Conservation (phyloP, 2,888 invertebrate genomes). For the Diarsia brunnea region DNA sequence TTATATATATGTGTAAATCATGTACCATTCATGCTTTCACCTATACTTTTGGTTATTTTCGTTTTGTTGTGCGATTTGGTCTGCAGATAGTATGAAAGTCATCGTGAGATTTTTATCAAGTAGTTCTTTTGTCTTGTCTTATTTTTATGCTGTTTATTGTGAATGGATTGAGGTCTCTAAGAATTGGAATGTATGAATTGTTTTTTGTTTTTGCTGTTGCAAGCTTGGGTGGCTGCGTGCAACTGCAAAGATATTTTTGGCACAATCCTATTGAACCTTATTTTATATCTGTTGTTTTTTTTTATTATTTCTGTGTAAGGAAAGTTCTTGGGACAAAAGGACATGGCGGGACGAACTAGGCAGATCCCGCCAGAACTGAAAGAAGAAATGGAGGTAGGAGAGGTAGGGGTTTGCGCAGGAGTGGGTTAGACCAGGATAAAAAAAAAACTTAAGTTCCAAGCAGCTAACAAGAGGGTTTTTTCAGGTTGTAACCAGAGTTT, state of each 20-base stretch:
- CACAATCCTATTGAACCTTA: not conserved
- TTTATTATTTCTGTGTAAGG: not conserved
- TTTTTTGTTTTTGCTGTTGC: constrained; percentile 6
- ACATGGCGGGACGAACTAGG: too few relatives aligned
- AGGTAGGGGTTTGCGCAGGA: too few relatives aligned
- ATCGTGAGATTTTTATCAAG: constrained; percentile 25
- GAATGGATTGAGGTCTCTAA: constrained; percentile 22
- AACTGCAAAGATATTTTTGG: not conserved
- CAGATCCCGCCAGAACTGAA: too few relatives aligned
- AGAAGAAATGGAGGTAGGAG: too few relatives aligned
- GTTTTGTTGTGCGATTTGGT: constrained; percentile 12
- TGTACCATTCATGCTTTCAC: constrained; percentile 37
- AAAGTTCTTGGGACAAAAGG: too few relatives aligned
- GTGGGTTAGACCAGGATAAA: too few relatives aligned
- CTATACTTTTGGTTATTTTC: not conserved
- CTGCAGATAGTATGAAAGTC: constrained; percentile 17
- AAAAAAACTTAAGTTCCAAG: not conserved
- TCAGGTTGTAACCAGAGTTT: too few relatives aligned
- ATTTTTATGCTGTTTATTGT: not conserved
- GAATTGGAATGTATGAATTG: not conserved
- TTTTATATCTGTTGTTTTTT: not conserved
- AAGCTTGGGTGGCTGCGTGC: not conserved
- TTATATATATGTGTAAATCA: constrained; percentile 15
- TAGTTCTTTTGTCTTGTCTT: constrained; percentile 20
- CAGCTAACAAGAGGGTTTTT: not conserved